These are phyloP conservation scores for Etheostoma cragini DNA, from an alignment of 2,113 vertebrate genomes.

Conservation along the genomic window DNA sequence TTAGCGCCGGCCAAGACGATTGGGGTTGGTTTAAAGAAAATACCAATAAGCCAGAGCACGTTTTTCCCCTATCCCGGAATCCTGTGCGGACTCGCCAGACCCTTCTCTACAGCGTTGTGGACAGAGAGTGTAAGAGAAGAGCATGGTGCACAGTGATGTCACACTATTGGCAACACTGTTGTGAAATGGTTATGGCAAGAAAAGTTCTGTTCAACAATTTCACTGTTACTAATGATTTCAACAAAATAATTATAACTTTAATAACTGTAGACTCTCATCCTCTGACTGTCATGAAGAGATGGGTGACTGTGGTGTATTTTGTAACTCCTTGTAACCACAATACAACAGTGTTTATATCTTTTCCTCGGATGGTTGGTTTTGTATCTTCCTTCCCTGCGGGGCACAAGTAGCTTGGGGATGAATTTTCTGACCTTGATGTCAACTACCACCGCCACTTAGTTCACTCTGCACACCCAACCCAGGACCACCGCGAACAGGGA, in stretches of 20 bases:
- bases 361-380: slow-evolving; percentile 32
- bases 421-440: slow-evolving; percentile 61
- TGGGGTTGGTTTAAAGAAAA: no score
- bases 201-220: neutral
- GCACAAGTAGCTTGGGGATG: slow-evolving; percentile 28
- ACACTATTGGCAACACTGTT: slow-evolving; percentile 12
- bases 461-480: slow-evolving; percentile 16
- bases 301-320: slow-evolving; percentile 22
- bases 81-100: no score
- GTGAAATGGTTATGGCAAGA: slow-evolving; percentile 6
- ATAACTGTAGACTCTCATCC: neutral
- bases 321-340: slow-evolving; percentile 40
- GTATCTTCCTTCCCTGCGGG: slow-evolving; percentile 10
- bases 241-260: slow-evolving; percentile 16
- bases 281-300: slow-evolving; percentile 6
- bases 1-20: no score
- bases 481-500: slow-evolving; percentile 33
- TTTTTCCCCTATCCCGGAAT: no score
- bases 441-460: slow-evolving; percentile 60
- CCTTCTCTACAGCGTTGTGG: no score
- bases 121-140: neutral
- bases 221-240: slow-evolving; percentile 15
- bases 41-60: no score
- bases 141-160: slow-evolving; percentile 7
- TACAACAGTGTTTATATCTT: slow-evolving; percentile 14